A percentile compares a stretch with the other conserved stretches of the same genome.
phyloP scores from a whole-genome alignment of 2,888 invertebrate genomes.

The Nesidiocoris tenuis region DNA sequence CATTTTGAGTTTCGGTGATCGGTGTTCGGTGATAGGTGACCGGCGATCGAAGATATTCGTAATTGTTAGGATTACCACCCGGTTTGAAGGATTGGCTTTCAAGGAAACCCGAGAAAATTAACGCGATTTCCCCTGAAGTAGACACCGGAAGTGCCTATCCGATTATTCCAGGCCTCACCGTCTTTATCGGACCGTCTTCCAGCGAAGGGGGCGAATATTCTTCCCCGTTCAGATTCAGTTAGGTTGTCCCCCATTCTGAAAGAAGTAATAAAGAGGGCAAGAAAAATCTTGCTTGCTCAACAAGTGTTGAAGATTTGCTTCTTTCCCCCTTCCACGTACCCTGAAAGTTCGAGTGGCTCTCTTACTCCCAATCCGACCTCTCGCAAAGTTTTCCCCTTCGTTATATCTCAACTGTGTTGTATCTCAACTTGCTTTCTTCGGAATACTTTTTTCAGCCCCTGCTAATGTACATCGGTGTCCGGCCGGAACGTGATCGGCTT shows the following conservation, averaged over 20 bases:
- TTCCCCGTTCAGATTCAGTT: background rate
- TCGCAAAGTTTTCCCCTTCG: conserved; percentile 3
- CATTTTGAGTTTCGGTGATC: no score
- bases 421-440: conserved; percentile 7
- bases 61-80: no score
- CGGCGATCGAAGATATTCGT: no score
- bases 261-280: background rate
- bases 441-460: background rate
- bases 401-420: conserved; percentile 20
- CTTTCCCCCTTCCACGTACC: background rate
- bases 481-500: conserved; percentile 11
- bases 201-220: background rate
- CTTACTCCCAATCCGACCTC: background rate
- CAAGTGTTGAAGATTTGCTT: conserved; percentile 29
- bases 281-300: conserved; percentile 15
- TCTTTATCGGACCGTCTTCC: background rate
- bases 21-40: no score
- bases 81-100: no score
- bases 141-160: background rate
- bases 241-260: background rate
- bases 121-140: background rate
- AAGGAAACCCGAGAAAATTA: background rate
- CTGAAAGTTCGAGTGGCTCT: background rate
- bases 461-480: conserved; percentile 24
- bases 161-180: background rate